Base-by-base conservation (phyloP, 2,113 vertebrate genomes). In the Rhombomys opimus region DNA sequence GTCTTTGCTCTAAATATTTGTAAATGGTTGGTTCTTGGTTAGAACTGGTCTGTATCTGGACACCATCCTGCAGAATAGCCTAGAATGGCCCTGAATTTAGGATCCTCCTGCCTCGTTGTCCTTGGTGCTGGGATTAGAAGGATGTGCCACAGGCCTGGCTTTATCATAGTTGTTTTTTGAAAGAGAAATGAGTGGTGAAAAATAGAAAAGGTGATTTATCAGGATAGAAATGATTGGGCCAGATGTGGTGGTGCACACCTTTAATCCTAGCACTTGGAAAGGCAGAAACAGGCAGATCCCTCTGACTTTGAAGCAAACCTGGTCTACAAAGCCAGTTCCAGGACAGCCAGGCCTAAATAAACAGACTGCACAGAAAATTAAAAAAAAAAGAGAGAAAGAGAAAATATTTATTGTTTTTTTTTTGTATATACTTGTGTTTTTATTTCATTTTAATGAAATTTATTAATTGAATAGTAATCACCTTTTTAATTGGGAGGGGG, bases 401-500 rank as follows among this genome's bases (percentile, higher is more conserved):
- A 10, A 92, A 94, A 77, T 86, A 35, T 91, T 89, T 92, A 84
- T 3, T 89, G 6, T 4, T 87, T 46, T 46, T 46, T 25, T 87
- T 52, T 65, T 81, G 70, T 81, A 78, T 93, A 13, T 84, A 84
- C 92, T 82, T 93, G 23, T 91, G 8, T 73, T 95, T 93, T 96
- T 67, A n/a, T 32, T 90, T 93, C 11, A 82, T 65, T 93, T 88
- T 75, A 95, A 77, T 90, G 73, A 93, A 87, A 70, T 4, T 61
- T 86, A 81, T 52, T 57, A 57, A 57, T 57, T 57, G 8, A 76
- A 0, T 54, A 32, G 17, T 90, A 35, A 38, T 61, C 30, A 23
- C 50, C 90, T 81, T 87, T 73, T 76, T 20, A 94, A 27, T 27
- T 41, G 4, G 73, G 61, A 52, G 95, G 93, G 87, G 87, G 68